These are phyloP conservation scores for Ptychadena robeensis DNA, from an alignment of 2,797 vertebrate genomes.

Conservation along the genomic window DNA sequence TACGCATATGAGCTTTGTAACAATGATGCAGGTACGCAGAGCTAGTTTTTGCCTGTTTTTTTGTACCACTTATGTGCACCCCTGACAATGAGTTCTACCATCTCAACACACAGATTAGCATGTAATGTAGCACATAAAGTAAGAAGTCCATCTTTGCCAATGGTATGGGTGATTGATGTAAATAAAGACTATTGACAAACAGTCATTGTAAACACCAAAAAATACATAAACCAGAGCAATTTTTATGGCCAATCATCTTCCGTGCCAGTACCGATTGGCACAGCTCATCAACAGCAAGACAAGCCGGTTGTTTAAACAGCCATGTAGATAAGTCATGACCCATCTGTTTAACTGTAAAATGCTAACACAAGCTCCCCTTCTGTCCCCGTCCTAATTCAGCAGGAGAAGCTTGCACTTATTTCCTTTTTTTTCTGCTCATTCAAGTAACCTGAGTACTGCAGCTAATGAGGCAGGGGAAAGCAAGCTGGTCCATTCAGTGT, in stretches of 20 bases:
- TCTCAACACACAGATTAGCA: no score
- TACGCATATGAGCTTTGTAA: no score
- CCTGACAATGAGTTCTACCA: no score
- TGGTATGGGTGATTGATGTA: no score
- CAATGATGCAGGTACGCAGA: no score
- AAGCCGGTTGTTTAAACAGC: neutral
- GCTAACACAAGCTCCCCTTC: slow-evolving; percentile 68
- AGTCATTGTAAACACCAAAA: no score
- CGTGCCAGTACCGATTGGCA: neutral
- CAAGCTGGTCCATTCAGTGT: slow-evolving; percentile 78
- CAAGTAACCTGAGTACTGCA: slow-evolving; percentile 74
- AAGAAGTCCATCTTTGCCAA: no score
- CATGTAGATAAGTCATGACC: slow-evolving; percentile 60
- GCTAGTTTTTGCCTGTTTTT: no score
- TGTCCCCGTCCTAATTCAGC: slow-evolving; percentile 65
- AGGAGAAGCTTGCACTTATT: slow-evolving; percentile 65
- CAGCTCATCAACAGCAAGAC: neutral
- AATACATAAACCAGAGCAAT: no score
- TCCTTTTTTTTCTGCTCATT: slow-evolving; percentile 44
- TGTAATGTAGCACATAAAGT: no score
- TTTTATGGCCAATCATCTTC: neutral
- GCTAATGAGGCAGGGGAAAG: slow-evolving; percentile 80
- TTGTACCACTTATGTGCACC: no score
- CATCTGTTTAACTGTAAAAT: slow-evolving; percentile 69
- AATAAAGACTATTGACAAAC: no score